Base-by-base conservation (phyloP, 1,140 invertebrate genomes). In the Chelonus insularis region DNA sequence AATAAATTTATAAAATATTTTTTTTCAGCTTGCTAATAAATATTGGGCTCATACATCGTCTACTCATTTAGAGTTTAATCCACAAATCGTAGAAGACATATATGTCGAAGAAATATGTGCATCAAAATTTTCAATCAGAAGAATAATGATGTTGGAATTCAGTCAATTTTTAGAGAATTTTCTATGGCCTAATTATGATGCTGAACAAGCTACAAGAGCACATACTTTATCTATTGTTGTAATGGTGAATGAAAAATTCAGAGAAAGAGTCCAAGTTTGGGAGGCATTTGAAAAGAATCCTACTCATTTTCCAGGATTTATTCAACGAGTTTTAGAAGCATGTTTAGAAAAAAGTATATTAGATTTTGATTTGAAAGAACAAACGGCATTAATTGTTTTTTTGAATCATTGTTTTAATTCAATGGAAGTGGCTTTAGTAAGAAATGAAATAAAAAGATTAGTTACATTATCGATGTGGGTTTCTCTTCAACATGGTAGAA, bases 191-290 rank as follows among this genome's bases (percentile, higher is more conserved):
- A 92, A 98, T 80, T 99, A 94, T 77, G 80, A 85, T 41, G 82
- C 86, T 1, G 82, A 79, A 11, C 83, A 83, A 48, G 87, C 93
- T 0, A 86, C 88, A 0, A 84, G 90, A 64, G 86, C 88, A 1
- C 94, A 98, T 78, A 87, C 97, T 62, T 89, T 99, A 87, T 97
- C 96, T 0, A 96, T 99, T 64, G 91, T 97, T 29, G 89, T 94
- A 0, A 97, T 99, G 91, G 88, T 99, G 8, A 99, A 99, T 86
- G 97, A 99, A 73, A 99, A 99, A 76, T 97, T 98, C 73, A 83
- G 96, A 11, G 97, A 99, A 82, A 83, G 96, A 67, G 94, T 99
- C 9, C 91, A 92, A 63, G 94, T 96, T n/a, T 99, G 97, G 97
- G 88, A 92, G 86, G 86, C 88, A 11, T 96, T 99, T 70, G 87